phyloP scores from a whole-genome alignment of 2,797 vertebrate genomes.

The Erethizon dorsatum region DNA sequence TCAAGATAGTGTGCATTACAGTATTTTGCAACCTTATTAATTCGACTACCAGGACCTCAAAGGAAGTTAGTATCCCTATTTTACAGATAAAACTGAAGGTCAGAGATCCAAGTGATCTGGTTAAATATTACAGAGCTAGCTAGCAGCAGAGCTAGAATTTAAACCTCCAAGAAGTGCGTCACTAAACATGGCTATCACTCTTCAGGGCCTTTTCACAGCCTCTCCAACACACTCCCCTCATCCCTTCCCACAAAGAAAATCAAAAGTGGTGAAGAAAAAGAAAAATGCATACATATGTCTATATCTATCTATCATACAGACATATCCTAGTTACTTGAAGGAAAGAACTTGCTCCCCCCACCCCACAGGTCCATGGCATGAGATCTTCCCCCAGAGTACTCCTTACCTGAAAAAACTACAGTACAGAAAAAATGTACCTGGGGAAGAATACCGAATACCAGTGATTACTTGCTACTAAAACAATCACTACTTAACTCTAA shows the following conservation, averaged over 20 bases:
- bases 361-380: not conserved
- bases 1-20: not conserved
- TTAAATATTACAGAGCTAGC: not conserved
- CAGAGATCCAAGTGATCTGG: not conserved
- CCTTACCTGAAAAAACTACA: constrained; percentile 15
- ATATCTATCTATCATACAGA: not conserved
- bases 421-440: not conserved
- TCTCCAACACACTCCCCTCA: not conserved
- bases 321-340: not conserved
- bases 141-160: not conserved
- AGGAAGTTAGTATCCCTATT: not conserved
- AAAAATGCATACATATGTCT: not conserved
- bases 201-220: not conserved
- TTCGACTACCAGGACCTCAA: not conserved
- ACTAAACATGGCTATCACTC: not conserved
- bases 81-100: not conserved
- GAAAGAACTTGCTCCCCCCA: not conserved
- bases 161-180: not conserved
- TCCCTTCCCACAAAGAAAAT: not conserved
- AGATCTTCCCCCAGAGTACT: not conserved
- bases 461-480: constrained; percentile 38
- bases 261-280: not conserved
- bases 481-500: not conserved
- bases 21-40: constrained; percentile 20
- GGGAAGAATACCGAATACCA: not conserved